phyloP scores from a whole-genome alignment of 1,140 invertebrate species.

The Dysdera silvatica region DNA sequence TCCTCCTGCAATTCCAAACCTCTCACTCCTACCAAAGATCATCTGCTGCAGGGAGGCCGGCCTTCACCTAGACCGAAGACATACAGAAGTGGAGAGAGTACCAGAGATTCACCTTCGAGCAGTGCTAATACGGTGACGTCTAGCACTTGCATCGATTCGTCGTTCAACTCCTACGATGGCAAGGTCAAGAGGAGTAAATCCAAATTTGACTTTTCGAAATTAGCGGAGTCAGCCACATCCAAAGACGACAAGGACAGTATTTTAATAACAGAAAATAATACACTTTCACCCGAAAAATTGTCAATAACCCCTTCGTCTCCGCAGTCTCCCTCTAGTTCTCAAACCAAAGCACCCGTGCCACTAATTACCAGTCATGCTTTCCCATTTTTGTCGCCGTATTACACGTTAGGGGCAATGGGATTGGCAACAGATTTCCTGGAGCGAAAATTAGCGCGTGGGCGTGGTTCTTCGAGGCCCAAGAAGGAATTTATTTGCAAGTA shows the following conservation, averaged over 20 bases:
- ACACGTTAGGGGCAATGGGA: conserved; percentile 20
- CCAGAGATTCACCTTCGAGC: background rate
- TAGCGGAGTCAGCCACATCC: conserved; percentile 37
- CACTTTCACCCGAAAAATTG: too few relatives aligned
- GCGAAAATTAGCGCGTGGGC: conserved; percentile 15
- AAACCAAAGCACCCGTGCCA: conserved; percentile 6
- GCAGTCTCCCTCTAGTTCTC: background rate
- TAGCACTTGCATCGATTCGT: background rate
- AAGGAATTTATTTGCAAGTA: conserved; percentile 98
- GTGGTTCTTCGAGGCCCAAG: conserved; percentile 55
- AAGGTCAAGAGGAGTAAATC: conserved; percentile 4
- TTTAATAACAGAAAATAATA: too few relatives aligned
- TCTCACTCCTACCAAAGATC: too few relatives aligned
- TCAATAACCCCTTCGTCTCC: too few relatives aligned
- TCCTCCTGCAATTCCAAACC: too few relatives aligned
- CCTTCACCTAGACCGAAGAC: background rate
- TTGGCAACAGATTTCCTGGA: conserved; percentile 23
- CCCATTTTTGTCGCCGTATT: conserved; percentile 25
- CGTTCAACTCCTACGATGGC: background rate
- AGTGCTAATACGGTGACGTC: background rate
- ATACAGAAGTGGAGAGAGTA: background rate
- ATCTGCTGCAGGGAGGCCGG: too few relatives aligned
- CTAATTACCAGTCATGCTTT: conserved; percentile 26
- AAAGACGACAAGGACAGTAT: too few relatives aligned
- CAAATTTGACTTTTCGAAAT: conserved; percentile 37